A percentile compares a stretch with the other conserved stretches of the same genome.
phyloP scores from a whole-genome alignment of 2,888 invertebrate species.

The Caenorhabditis auriculariae region DNA sequence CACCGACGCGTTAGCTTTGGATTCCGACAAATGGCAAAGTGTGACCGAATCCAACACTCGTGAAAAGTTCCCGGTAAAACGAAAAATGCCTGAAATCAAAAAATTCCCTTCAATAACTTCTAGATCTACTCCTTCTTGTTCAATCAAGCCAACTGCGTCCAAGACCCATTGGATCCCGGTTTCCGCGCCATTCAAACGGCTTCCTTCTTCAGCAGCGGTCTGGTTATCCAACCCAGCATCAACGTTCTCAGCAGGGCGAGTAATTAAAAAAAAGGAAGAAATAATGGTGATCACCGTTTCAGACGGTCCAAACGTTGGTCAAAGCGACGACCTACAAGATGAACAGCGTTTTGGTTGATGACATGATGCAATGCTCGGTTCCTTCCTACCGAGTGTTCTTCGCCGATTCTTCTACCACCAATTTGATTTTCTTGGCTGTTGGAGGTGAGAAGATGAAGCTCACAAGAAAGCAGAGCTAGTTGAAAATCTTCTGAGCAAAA shows the following conservation, averaged over 20 bases:
- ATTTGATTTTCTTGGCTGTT: constrained; percentile 41
- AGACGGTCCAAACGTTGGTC: constrained; percentile 31
- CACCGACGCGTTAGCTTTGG: constrained; percentile 48
- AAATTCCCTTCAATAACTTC: neutral
- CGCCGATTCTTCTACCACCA: constrained; percentile 40
- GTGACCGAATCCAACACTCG: constrained; percentile 41
- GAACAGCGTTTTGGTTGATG: constrained; percentile 40
- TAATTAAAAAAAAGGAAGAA: neutral
- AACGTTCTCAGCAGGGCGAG: neutral
- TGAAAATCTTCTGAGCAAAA: too few relatives aligned
- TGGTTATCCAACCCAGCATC: constrained; percentile 18
- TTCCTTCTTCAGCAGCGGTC: constrained; percentile 40
- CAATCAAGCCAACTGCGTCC: constrained; percentile 25
- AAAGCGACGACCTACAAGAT: constrained; percentile 38
- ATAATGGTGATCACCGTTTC: neutral
- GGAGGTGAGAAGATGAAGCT: constrained; percentile 24
- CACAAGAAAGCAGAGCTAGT: too few relatives aligned
- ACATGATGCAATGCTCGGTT: constrained; percentile 20
- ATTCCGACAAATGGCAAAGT: constrained; percentile 37
- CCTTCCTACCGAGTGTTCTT: constrained; percentile 37
- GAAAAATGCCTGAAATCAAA: neutral
- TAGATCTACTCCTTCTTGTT: constrained; percentile 42
- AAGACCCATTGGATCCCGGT: constrained; percentile 35
- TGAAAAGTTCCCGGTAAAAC: constrained; percentile 33
- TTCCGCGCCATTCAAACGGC: constrained; percentile 34